Evolutionary conservation across 2,797 vertebrate genomes (phyloP), one percentile per base, ranked within the genome.

Genomic region (Tauraco hartlaubi): DNA sequence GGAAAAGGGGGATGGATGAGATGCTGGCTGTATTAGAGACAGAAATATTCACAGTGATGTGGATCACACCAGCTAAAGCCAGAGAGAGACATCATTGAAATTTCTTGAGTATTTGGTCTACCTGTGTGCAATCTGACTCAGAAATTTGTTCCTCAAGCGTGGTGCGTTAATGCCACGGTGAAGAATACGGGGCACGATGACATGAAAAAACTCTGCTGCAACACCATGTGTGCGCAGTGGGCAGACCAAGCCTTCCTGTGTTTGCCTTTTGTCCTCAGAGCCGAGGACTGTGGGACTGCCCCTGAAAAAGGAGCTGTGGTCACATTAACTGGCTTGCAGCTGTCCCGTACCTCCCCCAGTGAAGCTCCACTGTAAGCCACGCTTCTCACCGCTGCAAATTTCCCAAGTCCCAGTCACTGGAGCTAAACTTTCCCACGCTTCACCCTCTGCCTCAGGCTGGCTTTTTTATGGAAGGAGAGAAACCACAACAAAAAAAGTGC

Each of bases 211-310:
- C 16, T 29, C 58, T 66, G 69, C 75, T 62, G 59, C 29, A 29
- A n/a, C 0, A 3, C 5, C 1, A 1, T 5, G 7, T 39, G 46
- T 3, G 0, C 8, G 22, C 2, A 2, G 62, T 1, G 1, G 44
- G n/a, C 58, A 71, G 35, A 44, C 11, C 0, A 0, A 74, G 56
- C 28, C n/a, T 48, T 52, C 43, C 43, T 0, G 0, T 13, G 39
- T 12, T 79, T 9, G 9, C 29, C 51, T 49, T 83, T 10, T 58
- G 61, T 75, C 43, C 15, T 1, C 2, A 80, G 33, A 84, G 21
- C 12, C 3, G 1, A 12, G 16, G 39, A 52, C 61, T 49, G 44
- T 9, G 31, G 23, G 49, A 69, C 19, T 61, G 46, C 52, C n/a
- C 29, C 37, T 49, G n/a, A 55, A 55, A 69, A 74, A 69, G n/a